These are phyloP conservation scores for Otolemur garnettii DNA, from an alignment of 2,113 vertebrate species.

Conservation along the genomic window DNA sequence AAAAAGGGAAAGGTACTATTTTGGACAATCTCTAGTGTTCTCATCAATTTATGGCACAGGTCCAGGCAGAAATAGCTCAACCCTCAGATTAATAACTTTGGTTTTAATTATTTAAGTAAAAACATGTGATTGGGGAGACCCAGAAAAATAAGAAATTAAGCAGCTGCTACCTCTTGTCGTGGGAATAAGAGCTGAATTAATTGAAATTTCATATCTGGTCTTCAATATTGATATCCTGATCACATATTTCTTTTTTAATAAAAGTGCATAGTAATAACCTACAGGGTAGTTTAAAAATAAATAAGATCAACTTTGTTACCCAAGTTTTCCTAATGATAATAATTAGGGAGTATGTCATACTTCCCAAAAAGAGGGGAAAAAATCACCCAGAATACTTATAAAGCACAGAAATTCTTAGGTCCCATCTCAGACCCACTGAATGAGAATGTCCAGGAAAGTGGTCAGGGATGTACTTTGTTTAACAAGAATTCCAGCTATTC, in stretches of 20 bases:
- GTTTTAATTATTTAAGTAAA: slow-evolving; percentile 18
- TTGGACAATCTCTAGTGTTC: not conserved
- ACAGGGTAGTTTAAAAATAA: not conserved
- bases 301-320: not conserved
- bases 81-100: not conserved
- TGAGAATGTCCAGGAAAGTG: not conserved
- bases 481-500: not conserved
- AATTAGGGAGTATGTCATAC: not conserved
- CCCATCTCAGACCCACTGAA: not conserved
- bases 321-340: not conserved
- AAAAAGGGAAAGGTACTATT: not conserved
- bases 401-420: not conserved
- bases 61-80: not conserved
- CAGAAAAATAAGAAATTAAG: slow-evolving; percentile 15
- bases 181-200: not conserved
- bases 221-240: not conserved
- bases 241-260: not conserved
- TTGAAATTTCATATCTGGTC: not conserved
- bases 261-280: not conserved
- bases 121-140: not conserved
- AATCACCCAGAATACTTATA: not conserved
- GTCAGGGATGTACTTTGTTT: not conserved
- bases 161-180: not conserved
- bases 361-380: not conserved
- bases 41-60: not conserved